Percentiles rank a stretch among this genome's conserved stretches.
phyloP scores from a whole-genome alignment of 1,140 invertebrate species.

The Pemphigus obesinymphae region DNA sequence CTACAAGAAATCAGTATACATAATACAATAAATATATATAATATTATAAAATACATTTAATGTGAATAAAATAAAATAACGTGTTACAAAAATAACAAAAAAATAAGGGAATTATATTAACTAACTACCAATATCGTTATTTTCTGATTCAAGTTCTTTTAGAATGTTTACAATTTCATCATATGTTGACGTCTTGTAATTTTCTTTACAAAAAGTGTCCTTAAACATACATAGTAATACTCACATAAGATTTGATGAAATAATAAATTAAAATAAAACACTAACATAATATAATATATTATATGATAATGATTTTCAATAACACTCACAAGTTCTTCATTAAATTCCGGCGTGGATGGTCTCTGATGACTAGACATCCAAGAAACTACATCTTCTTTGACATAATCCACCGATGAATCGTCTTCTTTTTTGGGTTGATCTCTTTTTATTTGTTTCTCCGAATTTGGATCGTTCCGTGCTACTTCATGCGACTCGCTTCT shows the following conservation, averaged over 20 bases:
- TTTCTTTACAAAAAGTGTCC: background rate
- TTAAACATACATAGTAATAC: background rate
- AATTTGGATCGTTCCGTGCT: background rate
- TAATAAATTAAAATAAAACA: too few relatives aligned
- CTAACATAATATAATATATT: too few relatives aligned
- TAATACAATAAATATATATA: background rate
- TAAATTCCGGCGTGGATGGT: background rate
- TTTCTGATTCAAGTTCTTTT: slow-evolving; percentile 33
- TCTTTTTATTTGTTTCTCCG: background rate
- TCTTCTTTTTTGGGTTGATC: background rate
- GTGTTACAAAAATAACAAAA: background rate
- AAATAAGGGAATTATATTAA: background rate
- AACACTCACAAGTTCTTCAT: background rate
- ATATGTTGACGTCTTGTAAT: background rate
- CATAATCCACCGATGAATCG: background rate
- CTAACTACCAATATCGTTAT: slow-evolving; percentile 24
- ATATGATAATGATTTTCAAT: background rate
- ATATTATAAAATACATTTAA: background rate
- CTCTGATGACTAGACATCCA: slow-evolving; percentile 33
- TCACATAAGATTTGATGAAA: too few relatives aligned
- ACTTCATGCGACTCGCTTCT: background rate
- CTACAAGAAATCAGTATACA: slow-evolving; percentile 28
- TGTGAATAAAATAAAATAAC: background rate
- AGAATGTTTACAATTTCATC: slow-evolving; percentile 26
- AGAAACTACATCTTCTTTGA: background rate